These are phyloP conservation scores for Drosophila tripunctata DNA, from an alignment of 2,888 invertebrate species.

Conservation along the genomic window DNA sequence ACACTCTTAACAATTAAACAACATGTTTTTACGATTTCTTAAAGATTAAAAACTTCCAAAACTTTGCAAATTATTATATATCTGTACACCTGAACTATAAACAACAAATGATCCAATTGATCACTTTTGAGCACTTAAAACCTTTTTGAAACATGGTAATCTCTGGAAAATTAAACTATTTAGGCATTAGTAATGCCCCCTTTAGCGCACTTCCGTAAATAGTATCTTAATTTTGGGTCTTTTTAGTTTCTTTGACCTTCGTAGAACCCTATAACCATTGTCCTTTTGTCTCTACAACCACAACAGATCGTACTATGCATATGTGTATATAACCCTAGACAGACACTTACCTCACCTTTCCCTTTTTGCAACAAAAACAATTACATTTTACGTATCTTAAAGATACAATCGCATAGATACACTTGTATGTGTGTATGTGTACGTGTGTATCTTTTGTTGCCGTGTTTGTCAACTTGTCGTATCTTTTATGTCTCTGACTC, in stretches of 20 bases:
- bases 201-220: constrained; percentile 24
- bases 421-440: constrained; percentile 1
- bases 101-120: too few relatives aligned
- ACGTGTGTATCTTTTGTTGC: constrained; percentile 14
- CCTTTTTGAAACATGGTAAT: background rate
- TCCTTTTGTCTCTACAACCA: constrained; percentile 51
- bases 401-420: constrained; percentile 26
- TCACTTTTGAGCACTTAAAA: background rate
- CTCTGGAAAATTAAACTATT: background rate
- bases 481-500: constrained; percentile 62
- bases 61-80: too few relatives aligned
- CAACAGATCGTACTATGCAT: constrained; percentile 57
- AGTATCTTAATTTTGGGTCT: constrained; percentile 36
- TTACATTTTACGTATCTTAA: constrained; percentile 16
- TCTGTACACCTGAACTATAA: too few relatives aligned
- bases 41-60: too few relatives aligned
- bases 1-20: background rate
- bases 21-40: too few relatives aligned
- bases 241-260: constrained; percentile 63
- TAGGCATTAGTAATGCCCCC: background rate
- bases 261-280: constrained; percentile 24
- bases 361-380: constrained; percentile 13
- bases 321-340: constrained; percentile 35
- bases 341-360: constrained; percentile 12
- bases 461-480: constrained; percentile 68